Evolutionary conservation across 92 coral and sea anemone species (phyloP), one percentile per base, ranked within the genome.

Genomic region (Paragorgia papillata): DNA sequence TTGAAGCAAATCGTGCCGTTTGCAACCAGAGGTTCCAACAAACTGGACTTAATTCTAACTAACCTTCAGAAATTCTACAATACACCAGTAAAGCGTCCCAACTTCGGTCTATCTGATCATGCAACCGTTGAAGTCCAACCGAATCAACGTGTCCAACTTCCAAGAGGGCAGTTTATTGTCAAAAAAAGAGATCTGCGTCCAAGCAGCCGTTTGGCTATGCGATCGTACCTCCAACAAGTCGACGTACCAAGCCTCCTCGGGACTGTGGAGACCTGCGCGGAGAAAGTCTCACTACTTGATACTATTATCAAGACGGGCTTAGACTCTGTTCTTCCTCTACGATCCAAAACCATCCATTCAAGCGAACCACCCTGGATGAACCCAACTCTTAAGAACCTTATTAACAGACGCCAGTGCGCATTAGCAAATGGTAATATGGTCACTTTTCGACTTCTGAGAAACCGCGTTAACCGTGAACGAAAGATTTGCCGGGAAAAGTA

Each of bases 361-460:
- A 73, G 49, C 22, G 64, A 54, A 61, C 79, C 66, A 14, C 79
- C 51, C n/a, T n/a, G n/a, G n/a, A n/a, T n/a, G n/a, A n/a, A n/a
- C n/a, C n/a, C n/a, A n/a, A n/a, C n/a, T n/a, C 17, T 73, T 66
- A 53, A 51, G n/a, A n/a, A n/a, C n/a, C n/a, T n/a, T n/a, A n/a
- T n/a, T n/a, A n/a, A n/a, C n/a, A n/a, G n/a, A n/a, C n/a, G n/a
- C 32, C 0, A 73, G 31, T 62, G 43, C 34, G 27, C 34, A 37
- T 19, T 56, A 39, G 20, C 43, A 25, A 34, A 70, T 14, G 18
- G 34, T 70, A 27, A 70, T 70, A n/a, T n/a, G n/a, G n/a, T n/a
- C n/a, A n/a, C n/a, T n/a, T n/a, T n/a, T n/a, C n/a, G n/a, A n/a
- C n/a, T n/a, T n/a, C n/a, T n/a, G n/a, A n/a, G n/a, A n/a, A n/a